These are phyloP conservation scores for Urophycis tenuis DNA, from an alignment of 2,797 vertebrate genomes.

Conservation along the genomic window DNA sequence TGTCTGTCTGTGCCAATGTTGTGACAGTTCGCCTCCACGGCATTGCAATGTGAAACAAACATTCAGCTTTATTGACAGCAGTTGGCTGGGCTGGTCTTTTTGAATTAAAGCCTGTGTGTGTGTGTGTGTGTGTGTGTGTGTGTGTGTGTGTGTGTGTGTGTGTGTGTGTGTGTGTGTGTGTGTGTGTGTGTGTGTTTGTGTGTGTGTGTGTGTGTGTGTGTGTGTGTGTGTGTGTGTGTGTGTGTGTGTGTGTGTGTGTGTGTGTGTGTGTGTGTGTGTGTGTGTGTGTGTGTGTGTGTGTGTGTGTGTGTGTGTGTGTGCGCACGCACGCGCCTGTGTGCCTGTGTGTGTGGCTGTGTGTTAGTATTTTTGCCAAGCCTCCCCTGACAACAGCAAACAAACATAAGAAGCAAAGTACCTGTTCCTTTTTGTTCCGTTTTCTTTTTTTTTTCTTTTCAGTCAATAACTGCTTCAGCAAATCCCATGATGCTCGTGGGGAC, in stretches of 20 bases:
- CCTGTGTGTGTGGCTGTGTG: slow-evolving; percentile 12
- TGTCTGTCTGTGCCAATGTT: slow-evolving; percentile 66
- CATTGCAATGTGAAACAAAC: slow-evolving; percentile 59
- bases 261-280: slow-evolving; percentile 36
- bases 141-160: slow-evolving; percentile 29
- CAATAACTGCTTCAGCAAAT: slow-evolving; percentile 41
- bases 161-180: slow-evolving; percentile 26
- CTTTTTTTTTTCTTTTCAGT: slow-evolving; percentile 29
- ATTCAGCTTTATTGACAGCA: slow-evolving; percentile 63
- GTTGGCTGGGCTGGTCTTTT: slow-evolving; percentile 62
- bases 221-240: slow-evolving; percentile 38
- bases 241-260: slow-evolving; percentile 10
- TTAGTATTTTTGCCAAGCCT: slow-evolving; percentile 58
- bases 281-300: slow-evolving; percentile 8
- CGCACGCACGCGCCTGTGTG: too few relatives aligned
- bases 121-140: slow-evolving; percentile 15
- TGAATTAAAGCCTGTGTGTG: slow-evolving; percentile 19
- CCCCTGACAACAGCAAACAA: slow-evolving; percentile 64
- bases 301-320: slow-evolving; percentile 14
- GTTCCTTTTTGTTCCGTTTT: slow-evolving; percentile 22
- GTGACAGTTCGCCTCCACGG: slow-evolving; percentile 55
- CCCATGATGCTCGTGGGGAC: slow-evolving; percentile 37
- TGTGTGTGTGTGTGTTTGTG: slow-evolving; percentile 7
- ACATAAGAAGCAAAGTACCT: slow-evolving; percentile 46
- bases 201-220: slow-evolving; percentile 10